These are phyloP conservation scores for Gnathonemus longibarbis DNA, from an alignment of 2,113 vertebrate species.

Conservation along the genomic window DNA sequence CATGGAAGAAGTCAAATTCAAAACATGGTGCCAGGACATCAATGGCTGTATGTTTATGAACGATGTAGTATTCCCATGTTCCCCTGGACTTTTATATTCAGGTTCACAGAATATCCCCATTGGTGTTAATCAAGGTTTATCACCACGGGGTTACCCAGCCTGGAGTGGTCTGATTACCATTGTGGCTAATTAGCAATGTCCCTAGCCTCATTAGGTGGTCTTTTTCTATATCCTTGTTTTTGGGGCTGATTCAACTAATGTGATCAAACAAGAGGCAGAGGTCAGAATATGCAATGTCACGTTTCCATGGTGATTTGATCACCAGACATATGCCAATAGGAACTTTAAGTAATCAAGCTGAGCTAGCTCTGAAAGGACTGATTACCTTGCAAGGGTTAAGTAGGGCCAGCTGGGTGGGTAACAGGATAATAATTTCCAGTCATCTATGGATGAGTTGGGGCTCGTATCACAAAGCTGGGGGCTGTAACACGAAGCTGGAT, in stretches of 20 bases:
- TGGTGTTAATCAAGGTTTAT: background rate
- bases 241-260: background rate
- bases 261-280: background rate
- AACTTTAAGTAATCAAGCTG: background rate
- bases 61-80: background rate
- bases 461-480: background rate
- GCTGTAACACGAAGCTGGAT: background rate
- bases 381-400: background rate
- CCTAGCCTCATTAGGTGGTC: background rate
- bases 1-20: background rate
- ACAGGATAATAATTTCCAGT: background rate
- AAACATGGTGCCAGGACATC: background rate
- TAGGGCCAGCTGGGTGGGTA: background rate
- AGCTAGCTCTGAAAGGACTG: background rate
- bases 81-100: background rate
- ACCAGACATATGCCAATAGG: background rate
- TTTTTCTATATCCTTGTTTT: background rate
- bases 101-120: background rate
- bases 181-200: conserved; percentile 2
- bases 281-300: background rate
- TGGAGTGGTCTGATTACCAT: background rate
- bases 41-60: background rate
- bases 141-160: background rate
- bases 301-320: background rate
- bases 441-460: background rate